Evolutionary conservation across 2,113 vertebrate species (phyloP).

Genomic region (Sebastes schlegelii): DNA sequence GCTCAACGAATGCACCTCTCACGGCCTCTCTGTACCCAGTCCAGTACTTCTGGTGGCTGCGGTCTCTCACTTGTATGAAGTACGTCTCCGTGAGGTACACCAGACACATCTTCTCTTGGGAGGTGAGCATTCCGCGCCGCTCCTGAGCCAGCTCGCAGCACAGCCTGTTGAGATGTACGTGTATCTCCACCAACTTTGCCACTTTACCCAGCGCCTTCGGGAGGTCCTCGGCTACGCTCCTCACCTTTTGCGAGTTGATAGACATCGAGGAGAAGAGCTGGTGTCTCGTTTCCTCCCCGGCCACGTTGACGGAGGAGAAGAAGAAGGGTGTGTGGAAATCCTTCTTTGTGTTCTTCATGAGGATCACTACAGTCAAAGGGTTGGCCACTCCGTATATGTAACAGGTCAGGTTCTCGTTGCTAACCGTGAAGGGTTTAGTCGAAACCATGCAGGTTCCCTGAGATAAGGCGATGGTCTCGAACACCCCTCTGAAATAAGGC

Average conservation of each 20-base stretch:
- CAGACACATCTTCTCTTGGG: slow-evolving; percentile 10
- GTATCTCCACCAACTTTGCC: not conserved
- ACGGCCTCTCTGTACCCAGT: not conserved
- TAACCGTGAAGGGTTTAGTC: not conserved
- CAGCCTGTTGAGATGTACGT: slow-evolving; percentile 24
- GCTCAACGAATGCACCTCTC: not conserved
- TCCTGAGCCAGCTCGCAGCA: slow-evolving; percentile 31
- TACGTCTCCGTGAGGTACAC: slow-evolving; percentile 36
- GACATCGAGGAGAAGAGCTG: slow-evolving; percentile 37
- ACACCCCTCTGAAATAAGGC: slow-evolving; percentile 15
- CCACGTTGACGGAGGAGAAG: slow-evolving; percentile 29
- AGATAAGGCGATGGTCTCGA: not conserved
- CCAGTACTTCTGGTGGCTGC: slow-evolving; percentile 1
- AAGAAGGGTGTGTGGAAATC: slow-evolving; percentile 42
- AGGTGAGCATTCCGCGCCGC: not conserved
- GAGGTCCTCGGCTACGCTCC: not conserved
- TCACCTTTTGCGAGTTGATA: slow-evolving; percentile 11
- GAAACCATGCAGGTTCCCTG: slow-evolving; percentile 18
- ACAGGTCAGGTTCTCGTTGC: slow-evolving; percentile 12
- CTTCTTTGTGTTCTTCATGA: not conserved
- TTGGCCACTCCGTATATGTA: slow-evolving; percentile 34
- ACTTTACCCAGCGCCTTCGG: not conserved
- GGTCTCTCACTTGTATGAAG: not conserved
- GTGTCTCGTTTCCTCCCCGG: not conserved
- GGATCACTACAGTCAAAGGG: not conserved